Conservation (phyloP, 2,113 vertebrate genomes). For the Rhipidura dahli region DNA sequence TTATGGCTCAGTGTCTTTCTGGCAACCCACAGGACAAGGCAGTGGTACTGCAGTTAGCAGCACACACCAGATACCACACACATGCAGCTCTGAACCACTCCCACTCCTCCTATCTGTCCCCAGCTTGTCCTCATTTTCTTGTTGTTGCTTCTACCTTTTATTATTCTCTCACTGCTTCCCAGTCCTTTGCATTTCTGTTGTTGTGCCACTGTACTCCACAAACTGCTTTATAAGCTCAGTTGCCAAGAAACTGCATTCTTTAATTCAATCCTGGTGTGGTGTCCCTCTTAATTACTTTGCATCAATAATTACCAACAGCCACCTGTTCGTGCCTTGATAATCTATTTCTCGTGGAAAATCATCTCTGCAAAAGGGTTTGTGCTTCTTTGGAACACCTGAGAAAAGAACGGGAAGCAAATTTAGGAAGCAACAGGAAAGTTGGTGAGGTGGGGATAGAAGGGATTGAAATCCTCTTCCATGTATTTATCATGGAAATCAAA, state of each 20-base stretch:
- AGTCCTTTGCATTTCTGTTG: not conserved
- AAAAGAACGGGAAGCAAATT: not conserved
- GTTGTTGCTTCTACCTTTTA: not conserved
- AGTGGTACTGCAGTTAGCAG: not conserved
- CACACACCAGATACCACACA: not conserved
- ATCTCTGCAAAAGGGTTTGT: not conserved
- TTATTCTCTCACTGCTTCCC: not conserved
- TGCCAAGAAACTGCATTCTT: not conserved
- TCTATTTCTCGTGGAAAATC: not conserved
- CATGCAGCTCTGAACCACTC: not conserved
- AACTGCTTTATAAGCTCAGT: not conserved
- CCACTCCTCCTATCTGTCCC: not conserved
- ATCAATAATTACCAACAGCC: not conserved
- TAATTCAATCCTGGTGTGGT: not conserved
- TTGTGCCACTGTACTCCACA: not conserved
- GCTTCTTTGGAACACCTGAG: not conserved
- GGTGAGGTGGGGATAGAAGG: not conserved
- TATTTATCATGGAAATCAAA: not conserved
- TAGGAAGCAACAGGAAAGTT: not conserved
- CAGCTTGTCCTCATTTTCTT: not conserved
- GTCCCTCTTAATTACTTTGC: not conserved
- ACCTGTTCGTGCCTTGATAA: not conserved
- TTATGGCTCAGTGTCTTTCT: not conserved
- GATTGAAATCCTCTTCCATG: not conserved
- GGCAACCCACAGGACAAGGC: not conserved